A percentile compares a stretch with the other conserved stretches of the same genome.
Evolutionary conservation across 1,140 invertebrate species (phyloP).

Genomic region (Macrotrachela quadricornifera): DNA sequence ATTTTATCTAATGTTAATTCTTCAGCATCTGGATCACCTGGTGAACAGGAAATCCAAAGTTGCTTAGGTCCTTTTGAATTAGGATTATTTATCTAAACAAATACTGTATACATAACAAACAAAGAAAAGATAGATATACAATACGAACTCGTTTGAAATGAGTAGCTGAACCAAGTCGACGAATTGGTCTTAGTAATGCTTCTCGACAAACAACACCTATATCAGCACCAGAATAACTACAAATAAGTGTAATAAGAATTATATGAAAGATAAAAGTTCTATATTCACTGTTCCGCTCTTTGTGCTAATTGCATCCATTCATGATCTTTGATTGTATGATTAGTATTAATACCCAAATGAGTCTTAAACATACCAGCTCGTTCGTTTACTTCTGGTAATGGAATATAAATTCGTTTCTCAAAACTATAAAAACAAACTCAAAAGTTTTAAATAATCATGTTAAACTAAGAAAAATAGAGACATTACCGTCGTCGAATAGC

Average conservation of each 20-base stretch:
- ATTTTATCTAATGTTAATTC: constrained; percentile 97
- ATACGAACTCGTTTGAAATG: constrained; percentile 53
- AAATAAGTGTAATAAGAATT: not conserved
- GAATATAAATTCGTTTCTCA: constrained; percentile 95
- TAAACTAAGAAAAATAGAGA: too few species aligned
- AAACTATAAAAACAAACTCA: constrained; percentile 41
- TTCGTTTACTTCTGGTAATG: constrained; percentile 76
- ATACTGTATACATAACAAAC: too few species aligned
- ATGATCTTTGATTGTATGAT: constrained; percentile 57
- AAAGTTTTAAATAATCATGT: too few species aligned
- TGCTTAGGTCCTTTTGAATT: constrained; percentile 56
- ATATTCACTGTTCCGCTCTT: constrained; percentile 55
- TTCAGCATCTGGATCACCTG: constrained; percentile 67
- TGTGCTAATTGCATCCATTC: constrained; percentile 63
- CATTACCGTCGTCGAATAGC: constrained; percentile 60
- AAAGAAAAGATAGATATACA: constrained; percentile 38
- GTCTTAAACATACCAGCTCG: constrained; percentile 80
- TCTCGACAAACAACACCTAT: constrained; percentile 92
- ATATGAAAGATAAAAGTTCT: not conserved
- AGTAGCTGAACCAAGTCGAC: constrained; percentile 91
- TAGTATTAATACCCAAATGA: constrained; percentile 64
- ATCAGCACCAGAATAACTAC: constrained; percentile 84
- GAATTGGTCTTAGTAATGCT: constrained; percentile 91
- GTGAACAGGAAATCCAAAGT: constrained; percentile 79
- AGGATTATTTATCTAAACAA: constrained; percentile 41